Conservation (phyloP, 2,797 vertebrate genomes). For the Ammospiza maritima region DNA sequence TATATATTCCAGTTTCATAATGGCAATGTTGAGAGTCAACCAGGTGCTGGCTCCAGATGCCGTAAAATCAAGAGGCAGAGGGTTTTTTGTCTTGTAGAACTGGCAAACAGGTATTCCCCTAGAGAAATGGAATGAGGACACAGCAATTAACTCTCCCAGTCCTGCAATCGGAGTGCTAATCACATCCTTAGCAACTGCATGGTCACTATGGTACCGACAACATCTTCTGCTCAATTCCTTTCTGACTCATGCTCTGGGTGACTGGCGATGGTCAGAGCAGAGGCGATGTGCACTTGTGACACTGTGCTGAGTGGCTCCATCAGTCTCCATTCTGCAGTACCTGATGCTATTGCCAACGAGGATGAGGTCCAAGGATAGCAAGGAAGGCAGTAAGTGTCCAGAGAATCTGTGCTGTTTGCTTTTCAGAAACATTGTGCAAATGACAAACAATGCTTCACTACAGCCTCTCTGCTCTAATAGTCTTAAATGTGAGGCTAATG, state of each 20-base stretch:
- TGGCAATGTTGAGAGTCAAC: constrained; percentile 37
- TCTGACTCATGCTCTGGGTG: constrained; percentile 1
- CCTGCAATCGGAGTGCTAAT: constrained; percentile 68
- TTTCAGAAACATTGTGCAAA: constrained; percentile 21
- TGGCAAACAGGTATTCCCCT: constrained; percentile 74
- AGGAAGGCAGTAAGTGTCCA: neutral
- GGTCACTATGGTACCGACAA: constrained; percentile 48
- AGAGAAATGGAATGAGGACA: constrained; percentile 74
- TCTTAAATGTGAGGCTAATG: constrained; percentile 55
- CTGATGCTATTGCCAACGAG: neutral
- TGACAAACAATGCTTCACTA: constrained; percentile 2
- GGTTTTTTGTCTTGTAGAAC: constrained; percentile 20
- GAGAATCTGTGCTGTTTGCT: constrained; percentile 3
- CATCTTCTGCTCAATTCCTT: constrained; percentile 49
- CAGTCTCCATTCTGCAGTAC: neutral
- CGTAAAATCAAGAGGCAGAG: constrained; percentile 43
- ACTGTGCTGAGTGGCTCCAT: neutral
- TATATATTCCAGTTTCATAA: neutral
- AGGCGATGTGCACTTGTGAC: constrained; percentile 12
- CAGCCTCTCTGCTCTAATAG: constrained; percentile 27
- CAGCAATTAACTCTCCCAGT: constrained; percentile 74
- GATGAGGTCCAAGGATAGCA: neutral
- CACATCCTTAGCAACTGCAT: constrained; percentile 78
- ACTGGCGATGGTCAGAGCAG: constrained; percentile 27
- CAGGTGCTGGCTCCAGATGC: constrained; percentile 48